Base-by-base conservation (phyloP, 1,140 invertebrate genomes). In the Sitobion miscanthi region DNA sequence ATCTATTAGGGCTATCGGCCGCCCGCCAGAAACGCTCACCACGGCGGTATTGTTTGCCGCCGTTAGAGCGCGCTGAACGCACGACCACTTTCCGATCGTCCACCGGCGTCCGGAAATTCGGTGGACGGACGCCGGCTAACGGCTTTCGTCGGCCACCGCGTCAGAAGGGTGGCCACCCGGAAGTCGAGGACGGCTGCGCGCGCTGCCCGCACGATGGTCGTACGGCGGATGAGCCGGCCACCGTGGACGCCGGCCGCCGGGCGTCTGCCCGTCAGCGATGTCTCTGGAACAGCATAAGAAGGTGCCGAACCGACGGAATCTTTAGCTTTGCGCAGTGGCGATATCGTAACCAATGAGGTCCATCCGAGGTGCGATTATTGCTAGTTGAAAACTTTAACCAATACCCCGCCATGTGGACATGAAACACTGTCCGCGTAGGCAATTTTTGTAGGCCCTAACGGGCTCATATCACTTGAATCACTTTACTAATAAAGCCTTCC, bases 371-470 rank as follows among this genome's bases (percentile, higher is more conserved):
- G 97, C 97, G 97, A 97, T 97, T 97, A 97, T 97, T 97, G 97
- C 97, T 97, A 97, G 97, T 97, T 97, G 97, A 97, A 97, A 97
- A 97, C 97, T 97, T 97, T 97, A 97, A 97, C 98, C 98, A 98
- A 98, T 98, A 98, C 97, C 97, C 97, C 97, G 97, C 97, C 97
- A 96, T 96, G 97, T 96, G 97, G 97, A 97, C 97, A 97, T 98
- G 97, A 97, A 98, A 98, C 97, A 98, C 96, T 97, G 97, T 97
- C 89, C 94, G 94, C 94, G 42, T 92, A 89, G 93, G 93, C 94
- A 94, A 94, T 94, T 94, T 94, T 94, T 94, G 93, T 0, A 94
- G 83, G 94, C 93, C 91, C 94, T 88, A 23, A 94, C 90, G 94
- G 94, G 94, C 82, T 88, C 94, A 91, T 42, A 90, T 94, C n/a